Percentiles rank a stretch among this genome's conserved stretches.
Conservation (phyloP, 2,888 invertebrate species). For the Aphodius sticticus region DNA sequence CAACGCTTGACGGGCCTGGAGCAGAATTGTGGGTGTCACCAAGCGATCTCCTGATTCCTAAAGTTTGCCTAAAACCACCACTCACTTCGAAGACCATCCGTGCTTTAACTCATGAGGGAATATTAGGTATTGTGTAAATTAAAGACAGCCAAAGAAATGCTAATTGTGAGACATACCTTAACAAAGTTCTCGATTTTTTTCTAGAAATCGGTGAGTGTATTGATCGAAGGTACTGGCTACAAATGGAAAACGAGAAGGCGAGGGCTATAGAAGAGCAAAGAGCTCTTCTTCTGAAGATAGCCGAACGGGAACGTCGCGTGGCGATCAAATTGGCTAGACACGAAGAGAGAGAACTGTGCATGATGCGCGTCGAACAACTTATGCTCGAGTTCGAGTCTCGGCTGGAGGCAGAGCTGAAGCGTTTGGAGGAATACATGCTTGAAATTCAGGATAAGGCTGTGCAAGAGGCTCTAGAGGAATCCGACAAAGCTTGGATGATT, state of each 20-base stretch:
- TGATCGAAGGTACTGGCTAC: conserved; percentile 52
- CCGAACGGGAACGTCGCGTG: conserved; percentile 43
- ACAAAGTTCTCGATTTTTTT: not conserved
- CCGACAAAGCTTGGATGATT: conserved; percentile 44
- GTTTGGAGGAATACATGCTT: conserved; percentile 38
- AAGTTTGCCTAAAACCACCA: conserved; percentile 58
- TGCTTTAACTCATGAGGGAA: conserved; percentile 59
- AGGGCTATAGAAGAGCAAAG: conserved; percentile 51
- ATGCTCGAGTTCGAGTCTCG: conserved; percentile 41
- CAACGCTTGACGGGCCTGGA: conserved; percentile 54
- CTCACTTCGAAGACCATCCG: conserved; percentile 55
- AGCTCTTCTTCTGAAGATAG: conserved; percentile 43
- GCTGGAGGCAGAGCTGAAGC: conserved; percentile 42
- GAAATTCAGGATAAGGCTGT: conserved; percentile 42
- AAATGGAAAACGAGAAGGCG: conserved; percentile 51
- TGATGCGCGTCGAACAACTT: conserved; percentile 39
- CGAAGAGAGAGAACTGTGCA: conserved; percentile 39
- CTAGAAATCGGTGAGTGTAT: conserved; percentile 54
- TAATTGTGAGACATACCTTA: not conserved
- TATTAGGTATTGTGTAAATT: conserved; percentile 50
- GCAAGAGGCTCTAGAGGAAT: conserved; percentile 46
- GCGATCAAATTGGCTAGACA: conserved; percentile 41
- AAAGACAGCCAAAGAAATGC: not conserved
- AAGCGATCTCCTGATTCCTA: conserved; percentile 58
- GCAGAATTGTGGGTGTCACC: conserved; percentile 59